Conservation (phyloP, 1,140 invertebrate species). For the Elymnias hypermnestra region DNA sequence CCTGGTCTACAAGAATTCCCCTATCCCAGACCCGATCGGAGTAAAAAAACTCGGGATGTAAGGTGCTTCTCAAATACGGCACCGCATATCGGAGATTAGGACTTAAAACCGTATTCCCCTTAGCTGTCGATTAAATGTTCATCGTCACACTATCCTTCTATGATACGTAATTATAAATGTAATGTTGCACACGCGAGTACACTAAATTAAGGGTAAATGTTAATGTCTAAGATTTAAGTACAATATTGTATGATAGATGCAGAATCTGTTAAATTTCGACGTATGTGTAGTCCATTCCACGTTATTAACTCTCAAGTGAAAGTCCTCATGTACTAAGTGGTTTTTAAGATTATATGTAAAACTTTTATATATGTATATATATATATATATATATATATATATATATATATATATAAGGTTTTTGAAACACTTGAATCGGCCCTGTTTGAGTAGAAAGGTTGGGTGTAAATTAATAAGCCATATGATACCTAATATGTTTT, state of each 20-base stretch:
- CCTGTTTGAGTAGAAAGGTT: too few relatives aligned
- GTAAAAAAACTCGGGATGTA: conserved; percentile 5
- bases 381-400: too few relatives aligned
- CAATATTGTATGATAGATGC: conserved; percentile 39
- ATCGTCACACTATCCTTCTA: conserved; percentile 46
- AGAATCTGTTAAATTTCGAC: conserved; percentile 52
- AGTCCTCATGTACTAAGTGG: too few relatives aligned
- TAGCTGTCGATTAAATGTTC: conserved; percentile 45
- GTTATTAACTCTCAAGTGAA: too few relatives aligned
- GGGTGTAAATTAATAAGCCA: too few relatives aligned
- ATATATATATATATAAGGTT: too few relatives aligned
- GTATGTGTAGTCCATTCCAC: too few relatives aligned
- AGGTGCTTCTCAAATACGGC: conserved; percentile 45
- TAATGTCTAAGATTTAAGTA: conserved; percentile 58
- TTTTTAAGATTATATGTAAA: too few relatives aligned
- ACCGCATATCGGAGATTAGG: conserved; percentile 34
- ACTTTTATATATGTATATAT: too few relatives aligned
- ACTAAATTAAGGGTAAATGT: conserved; percentile 56
- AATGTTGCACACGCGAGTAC: conserved; percentile 56
- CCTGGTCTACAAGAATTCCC: conserved; percentile 34
- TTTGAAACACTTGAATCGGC: too few relatives aligned
- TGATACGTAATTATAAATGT: conserved; percentile 60
- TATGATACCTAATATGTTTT: too few relatives aligned
- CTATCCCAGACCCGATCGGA: conserved; percentile 16
- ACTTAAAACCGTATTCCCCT: too few relatives aligned